Percentiles rank a stretch among this genome's conserved stretches.
Conservation (phyloP, 2,113 vertebrate species). For the Prunella himalayana region DNA sequence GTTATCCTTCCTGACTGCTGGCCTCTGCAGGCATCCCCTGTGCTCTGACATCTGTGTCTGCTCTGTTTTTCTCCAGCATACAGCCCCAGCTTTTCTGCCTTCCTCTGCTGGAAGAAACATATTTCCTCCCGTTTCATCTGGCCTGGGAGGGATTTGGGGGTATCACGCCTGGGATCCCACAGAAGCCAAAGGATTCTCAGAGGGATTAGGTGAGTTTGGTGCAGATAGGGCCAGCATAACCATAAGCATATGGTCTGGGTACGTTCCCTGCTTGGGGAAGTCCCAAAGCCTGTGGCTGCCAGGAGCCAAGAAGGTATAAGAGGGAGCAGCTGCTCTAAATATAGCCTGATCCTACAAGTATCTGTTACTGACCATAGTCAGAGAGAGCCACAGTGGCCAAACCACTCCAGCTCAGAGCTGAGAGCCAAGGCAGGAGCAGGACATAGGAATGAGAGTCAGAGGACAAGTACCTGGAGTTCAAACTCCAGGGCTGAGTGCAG, state of each 20-base stretch:
- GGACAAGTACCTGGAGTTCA: background rate
- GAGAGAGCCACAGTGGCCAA: accelerated
- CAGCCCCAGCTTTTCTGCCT: background rate
- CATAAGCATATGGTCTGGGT: background rate
- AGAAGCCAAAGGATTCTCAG: background rate
- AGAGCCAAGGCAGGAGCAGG: background rate
- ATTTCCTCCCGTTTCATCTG: background rate
- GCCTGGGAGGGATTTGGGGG: background rate
- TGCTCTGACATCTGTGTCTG: accelerated
- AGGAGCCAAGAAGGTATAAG: background rate
- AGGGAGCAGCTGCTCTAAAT: background rate
- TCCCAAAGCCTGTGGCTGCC: background rate
- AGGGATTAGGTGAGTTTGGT: background rate
- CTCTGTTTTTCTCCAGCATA: background rate
- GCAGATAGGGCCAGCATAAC: accelerated
- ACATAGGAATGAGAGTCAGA: background rate
- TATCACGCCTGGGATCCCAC: background rate
- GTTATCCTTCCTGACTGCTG: background rate
- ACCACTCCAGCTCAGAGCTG: background rate
- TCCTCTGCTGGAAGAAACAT: background rate
- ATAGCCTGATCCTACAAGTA: background rate
- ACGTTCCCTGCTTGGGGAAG: background rate
- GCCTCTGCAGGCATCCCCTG: background rate
- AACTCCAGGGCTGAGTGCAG: background rate
- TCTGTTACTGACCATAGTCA: background rate